Percentiles rank a stretch among this genome's conserved stretches.
phyloP scores from a whole-genome alignment of 2,888 invertebrate species.

The Formica aserva region DNA sequence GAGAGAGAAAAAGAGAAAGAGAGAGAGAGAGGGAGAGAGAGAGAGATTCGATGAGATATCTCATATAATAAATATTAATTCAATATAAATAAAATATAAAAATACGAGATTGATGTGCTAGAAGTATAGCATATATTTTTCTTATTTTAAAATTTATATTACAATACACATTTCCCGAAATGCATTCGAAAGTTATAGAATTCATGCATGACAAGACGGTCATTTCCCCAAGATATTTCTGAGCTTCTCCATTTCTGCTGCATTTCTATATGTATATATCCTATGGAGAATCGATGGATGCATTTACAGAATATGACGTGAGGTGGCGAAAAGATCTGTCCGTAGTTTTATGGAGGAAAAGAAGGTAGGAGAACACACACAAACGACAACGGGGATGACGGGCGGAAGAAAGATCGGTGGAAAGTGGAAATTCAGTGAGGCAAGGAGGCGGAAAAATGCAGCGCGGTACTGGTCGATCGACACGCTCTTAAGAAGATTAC shows the following conservation, averaged over 20 bases:
- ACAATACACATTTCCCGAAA: not conserved
- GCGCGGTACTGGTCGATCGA: slow-evolving; percentile 70
- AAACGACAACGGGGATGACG: slow-evolving; percentile 46
- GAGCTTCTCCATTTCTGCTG: slow-evolving; percentile 1
- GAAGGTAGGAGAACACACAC: not conserved
- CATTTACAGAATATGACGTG: slow-evolving; percentile 38
- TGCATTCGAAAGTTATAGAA: not conserved
- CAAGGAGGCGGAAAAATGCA: slow-evolving; percentile 76
- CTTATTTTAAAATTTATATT: not conserved
- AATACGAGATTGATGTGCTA: not conserved
- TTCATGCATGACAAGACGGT: not conserved
- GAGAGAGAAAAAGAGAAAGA: not conserved
- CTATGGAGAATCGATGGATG: slow-evolving; percentile 3
- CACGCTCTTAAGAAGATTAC: slow-evolving; percentile 76
- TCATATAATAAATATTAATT: not conserved
- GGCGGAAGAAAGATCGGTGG: slow-evolving; percentile 64
- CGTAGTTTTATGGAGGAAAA: not conserved
- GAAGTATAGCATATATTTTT: not conserved
- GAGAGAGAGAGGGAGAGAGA: no score
- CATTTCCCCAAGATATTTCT: not conserved
- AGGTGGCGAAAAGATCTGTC: slow-evolving; percentile 22
- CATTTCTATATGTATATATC: not conserved
- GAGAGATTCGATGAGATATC: no score
- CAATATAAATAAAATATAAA: not conserved
- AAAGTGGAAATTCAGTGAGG: slow-evolving; percentile 76